phyloP scores from a whole-genome alignment of 2,888 invertebrate species.

The Dicyrtoma fusca region DNA sequence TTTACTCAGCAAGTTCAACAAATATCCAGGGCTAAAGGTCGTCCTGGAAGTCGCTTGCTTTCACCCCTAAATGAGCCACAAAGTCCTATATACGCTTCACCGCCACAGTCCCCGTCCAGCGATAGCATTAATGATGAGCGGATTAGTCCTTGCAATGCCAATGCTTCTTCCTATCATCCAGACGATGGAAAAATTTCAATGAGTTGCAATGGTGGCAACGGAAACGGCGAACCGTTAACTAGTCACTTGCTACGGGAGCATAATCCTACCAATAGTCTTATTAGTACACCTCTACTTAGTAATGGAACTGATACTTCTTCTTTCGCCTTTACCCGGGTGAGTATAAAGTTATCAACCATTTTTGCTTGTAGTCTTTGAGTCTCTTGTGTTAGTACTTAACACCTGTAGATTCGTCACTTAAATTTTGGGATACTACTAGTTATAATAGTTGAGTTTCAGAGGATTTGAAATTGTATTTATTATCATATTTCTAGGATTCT shows the following conservation, averaged over 20 bases:
- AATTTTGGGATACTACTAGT: too few relatives aligned
- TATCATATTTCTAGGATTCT: slow-evolving; percentile 85
- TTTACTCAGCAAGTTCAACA: slow-evolving; percentile 92
- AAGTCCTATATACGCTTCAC: slow-evolving; percentile 78
- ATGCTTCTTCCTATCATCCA: slow-evolving; percentile 46
- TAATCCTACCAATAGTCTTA: background rate
- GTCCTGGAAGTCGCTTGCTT: slow-evolving; percentile 65
- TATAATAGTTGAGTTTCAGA: too few relatives aligned
- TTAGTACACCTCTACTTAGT: slow-evolving; percentile 4
- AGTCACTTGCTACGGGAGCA: slow-evolving; percentile 12
- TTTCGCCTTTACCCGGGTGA: slow-evolving; percentile 56
- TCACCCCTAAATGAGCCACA: slow-evolving; percentile 69
- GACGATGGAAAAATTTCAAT: slow-evolving; percentile 31
- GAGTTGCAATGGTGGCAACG: slow-evolving; percentile 13
- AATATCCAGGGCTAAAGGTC: slow-evolving; percentile 71
- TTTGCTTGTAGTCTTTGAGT: too few relatives aligned
- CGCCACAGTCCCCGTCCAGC: slow-evolving; percentile 71
- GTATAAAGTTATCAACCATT: too few relatives aligned
- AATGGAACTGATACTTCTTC: slow-evolving; percentile 52
- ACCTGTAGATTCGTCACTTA: too few relatives aligned
- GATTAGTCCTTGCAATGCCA: slow-evolving; percentile 52
- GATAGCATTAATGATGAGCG: slow-evolving; percentile 57
- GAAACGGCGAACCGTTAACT: slow-evolving; percentile 17
- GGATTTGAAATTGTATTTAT: background rate
- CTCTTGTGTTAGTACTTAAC: too few relatives aligned